phyloP scores from a whole-genome alignment of 2,113 vertebrate species.

The Pionites leucogaster region DNA sequence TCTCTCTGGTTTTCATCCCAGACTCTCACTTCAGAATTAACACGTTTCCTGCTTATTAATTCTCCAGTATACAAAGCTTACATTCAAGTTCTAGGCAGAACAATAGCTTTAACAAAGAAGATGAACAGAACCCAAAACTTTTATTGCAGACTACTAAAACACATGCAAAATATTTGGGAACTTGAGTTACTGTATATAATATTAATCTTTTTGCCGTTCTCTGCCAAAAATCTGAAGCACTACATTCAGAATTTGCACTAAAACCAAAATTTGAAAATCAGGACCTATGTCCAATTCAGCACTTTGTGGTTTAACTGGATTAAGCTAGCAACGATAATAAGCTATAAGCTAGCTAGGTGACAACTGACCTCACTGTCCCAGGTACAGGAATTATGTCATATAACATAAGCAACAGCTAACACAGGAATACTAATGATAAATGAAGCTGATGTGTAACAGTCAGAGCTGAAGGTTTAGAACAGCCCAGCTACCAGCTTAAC shows the following conservation, averaged over 20 bases:
- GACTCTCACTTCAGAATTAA: neutral
- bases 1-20: neutral
- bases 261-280: neutral
- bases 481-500: neutral
- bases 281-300: neutral
- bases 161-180: neutral
- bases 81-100: neutral
- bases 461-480: neutral
- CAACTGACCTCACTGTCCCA: neutral
- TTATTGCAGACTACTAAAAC: neutral
- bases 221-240: neutral
- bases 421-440: neutral
- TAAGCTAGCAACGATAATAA: neutral
- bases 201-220: neutral
- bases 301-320: neutral
- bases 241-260: neutral
- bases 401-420: neutral
- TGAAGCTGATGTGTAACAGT: neutral
- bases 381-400: fast-evolving
- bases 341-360: neutral
- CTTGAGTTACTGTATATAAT: neutral
- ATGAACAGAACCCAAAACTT: neutral
- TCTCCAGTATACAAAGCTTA: neutral
- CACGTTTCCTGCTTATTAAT: neutral
- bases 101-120: neutral